Evolutionary conservation across 2,888 invertebrate species (phyloP), one percentile per base, ranked within the genome.

Genomic region (Agrotis ipsilon): DNA sequence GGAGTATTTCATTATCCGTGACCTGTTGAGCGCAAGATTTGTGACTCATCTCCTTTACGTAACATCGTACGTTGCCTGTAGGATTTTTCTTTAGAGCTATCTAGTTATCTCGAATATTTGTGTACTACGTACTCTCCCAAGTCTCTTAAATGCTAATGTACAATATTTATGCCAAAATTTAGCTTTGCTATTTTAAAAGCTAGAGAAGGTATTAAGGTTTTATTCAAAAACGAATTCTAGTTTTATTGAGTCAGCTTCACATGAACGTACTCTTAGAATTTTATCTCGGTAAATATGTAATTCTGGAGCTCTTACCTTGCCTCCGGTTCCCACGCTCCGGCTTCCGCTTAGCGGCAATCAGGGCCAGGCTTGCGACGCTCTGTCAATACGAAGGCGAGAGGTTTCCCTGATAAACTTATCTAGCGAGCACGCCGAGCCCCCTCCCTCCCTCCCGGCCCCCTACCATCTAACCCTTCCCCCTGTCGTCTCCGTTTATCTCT

Each of bases 361-460:
- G 93, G 92, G 91, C 91, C 92, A 89, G 89, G 91, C 92, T 90
- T 92, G 93, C 95, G 94, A 93, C 92, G 95, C 92, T 94, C 93
- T 94, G 95, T 96, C 96, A 96, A 96, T 96, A 96, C 92, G 91
- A 91, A 93, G 93, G 92, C 94, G 94, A 95, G 94, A 94, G 95
- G 94, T 94, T 94, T 94, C 92, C 91, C 93, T 95, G 96, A 96
- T 96, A 96, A 96, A 96, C 94, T 96, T 96, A 96, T 95, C 94
- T 94, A 88, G 87, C 89, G 75, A 91, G 88, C 87, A 88, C 83
- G 80, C 81, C 76, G 55, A 45, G 55, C 21, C 32, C 82, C 83
- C 87, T 39, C 27, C 13, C 27, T 21, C 1, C 81, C 80, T 87
- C 39, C 49, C 55, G 43, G n/a, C 14, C 72, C 81, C 88, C 82